Percentiles rank a stretch among this genome's conserved stretches.
phyloP scores from a whole-genome alignment of 1,140 invertebrate genomes.

The Rhagoletis pomonella region DNA sequence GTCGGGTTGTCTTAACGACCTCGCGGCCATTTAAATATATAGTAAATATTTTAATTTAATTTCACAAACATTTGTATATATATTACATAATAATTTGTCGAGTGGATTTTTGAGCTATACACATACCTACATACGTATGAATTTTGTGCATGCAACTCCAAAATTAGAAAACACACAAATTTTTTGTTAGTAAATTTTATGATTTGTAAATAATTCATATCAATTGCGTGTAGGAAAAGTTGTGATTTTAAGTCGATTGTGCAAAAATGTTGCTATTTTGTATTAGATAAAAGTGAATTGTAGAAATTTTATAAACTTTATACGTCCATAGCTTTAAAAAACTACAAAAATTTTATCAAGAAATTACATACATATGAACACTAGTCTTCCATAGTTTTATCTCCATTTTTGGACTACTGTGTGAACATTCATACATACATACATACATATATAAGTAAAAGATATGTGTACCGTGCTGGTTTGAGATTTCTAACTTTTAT shows the following conservation, averaged over 20 bases:
- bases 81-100: constrained; percentile 10
- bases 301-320: not conserved
- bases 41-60: not conserved
- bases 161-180: not conserved
- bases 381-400: constrained; percentile 35
- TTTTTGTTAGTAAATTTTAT: constrained; percentile 47
- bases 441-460: not conserved
- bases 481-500: constrained; percentile 32
- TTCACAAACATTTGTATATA: not conserved
- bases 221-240: not conserved
- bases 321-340: constrained; percentile 17
- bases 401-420: not conserved
- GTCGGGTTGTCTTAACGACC: not conserved
- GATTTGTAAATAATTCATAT: not conserved
- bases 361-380: not conserved
- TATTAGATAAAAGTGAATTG: not conserved
- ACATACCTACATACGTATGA: no score
- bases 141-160: not conserved
- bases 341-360: not conserved
- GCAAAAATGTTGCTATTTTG: not conserved
- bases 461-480: not conserved
- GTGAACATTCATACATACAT: not conserved
- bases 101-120: not conserved
- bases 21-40: not conserved
- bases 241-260: constrained; percentile 30